These are phyloP conservation scores for Myotis pilosus DNA, from an alignment of 2,797 vertebrate genomes.

Conservation along the genomic window DNA sequence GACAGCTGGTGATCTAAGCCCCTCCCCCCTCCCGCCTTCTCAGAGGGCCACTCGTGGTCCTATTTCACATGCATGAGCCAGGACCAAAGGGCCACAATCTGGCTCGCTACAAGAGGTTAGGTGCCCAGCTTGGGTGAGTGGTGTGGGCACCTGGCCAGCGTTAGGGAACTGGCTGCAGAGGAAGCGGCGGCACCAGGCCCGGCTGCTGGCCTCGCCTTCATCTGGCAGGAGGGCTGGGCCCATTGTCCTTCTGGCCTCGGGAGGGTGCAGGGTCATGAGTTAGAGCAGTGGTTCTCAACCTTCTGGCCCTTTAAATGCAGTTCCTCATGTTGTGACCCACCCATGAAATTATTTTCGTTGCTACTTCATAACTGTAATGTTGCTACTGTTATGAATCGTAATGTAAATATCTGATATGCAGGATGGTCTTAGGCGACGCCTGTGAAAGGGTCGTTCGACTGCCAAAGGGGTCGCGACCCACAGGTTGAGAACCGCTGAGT, in stretches of 20 bases:
- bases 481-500: background rate
- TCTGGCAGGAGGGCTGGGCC: slow-evolving; percentile 39
- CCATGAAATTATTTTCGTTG: too few species aligned
- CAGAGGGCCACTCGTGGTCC: background rate
- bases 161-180: background rate
- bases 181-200: background rate
- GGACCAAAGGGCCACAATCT: background rate
- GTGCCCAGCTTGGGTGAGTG: background rate
- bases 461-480: too few species aligned
- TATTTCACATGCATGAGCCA: background rate
- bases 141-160: background rate
- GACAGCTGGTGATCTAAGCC: slow-evolving; percentile 19
- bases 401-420: too few species aligned
- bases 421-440: too few species aligned
- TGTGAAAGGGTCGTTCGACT: too few species aligned
- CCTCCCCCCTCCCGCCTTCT: background rate
- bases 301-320: too few species aligned
- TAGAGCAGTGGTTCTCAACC: background rate
- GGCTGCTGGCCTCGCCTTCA: background rate
- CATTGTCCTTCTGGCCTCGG: slow-evolving; percentile 63
- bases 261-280: slow-evolving; percentile 62
- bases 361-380: too few species aligned
- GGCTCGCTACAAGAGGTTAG: background rate
- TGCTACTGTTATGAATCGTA: too few species aligned
- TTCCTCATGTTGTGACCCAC: too few species aligned